These are phyloP conservation scores for Gambusia affinis DNA, from an alignment of 2,113 vertebrate species.

Conservation along the genomic window DNA sequence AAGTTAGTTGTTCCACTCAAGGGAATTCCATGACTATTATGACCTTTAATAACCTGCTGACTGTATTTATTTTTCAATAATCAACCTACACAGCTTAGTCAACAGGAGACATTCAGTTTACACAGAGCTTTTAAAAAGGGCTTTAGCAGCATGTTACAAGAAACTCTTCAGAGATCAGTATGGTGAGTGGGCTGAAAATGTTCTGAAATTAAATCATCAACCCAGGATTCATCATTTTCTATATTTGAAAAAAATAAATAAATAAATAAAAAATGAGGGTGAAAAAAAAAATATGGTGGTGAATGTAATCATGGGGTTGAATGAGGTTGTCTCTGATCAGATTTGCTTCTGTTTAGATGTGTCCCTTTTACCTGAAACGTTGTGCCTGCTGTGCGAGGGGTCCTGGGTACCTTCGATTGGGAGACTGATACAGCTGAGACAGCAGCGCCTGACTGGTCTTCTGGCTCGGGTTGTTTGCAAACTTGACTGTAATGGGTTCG, in stretches of 20 bases:
- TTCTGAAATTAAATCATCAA: too few relatives aligned
- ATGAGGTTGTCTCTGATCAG: constrained; percentile 13
- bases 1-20: constrained; percentile 7
- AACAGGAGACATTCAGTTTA: background rate
- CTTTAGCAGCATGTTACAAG: background rate
- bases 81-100: constrained; percentile 17
- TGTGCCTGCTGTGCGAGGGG: constrained; percentile 98
- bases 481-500: constrained; percentile 98
- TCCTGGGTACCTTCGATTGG: constrained; percentile 96
- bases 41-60: constrained; percentile 10
- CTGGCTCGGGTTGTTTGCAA: constrained; percentile 99
- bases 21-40: background rate
- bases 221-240: background rate
- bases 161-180: background rate
- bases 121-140: background rate
- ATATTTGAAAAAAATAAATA: background rate
- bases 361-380: constrained; percentile 92
- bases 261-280: background rate
- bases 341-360: constrained; percentile 25
- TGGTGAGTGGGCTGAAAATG: too few relatives aligned
- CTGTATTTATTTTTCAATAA: constrained; percentile 3
- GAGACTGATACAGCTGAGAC: constrained; percentile 97
- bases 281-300: background rate
- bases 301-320: background rate
- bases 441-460: constrained; percentile 97